Conservation (phyloP, 37 sponge, comb jelly and placozoan species). For the Hexactinellida sp. region DNA sequence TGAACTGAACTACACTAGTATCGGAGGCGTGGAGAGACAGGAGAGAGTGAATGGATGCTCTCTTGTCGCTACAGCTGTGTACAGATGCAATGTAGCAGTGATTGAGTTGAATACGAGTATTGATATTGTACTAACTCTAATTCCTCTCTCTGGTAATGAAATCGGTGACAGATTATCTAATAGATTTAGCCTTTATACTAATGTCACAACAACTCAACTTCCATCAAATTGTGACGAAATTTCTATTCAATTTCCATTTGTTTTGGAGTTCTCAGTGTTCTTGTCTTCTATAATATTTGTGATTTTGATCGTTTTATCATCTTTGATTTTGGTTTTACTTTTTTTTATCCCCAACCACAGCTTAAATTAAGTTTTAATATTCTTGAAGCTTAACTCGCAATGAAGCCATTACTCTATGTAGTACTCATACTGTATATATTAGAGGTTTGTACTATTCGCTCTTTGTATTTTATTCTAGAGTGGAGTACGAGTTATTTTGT, state of each 20-base stretch:
- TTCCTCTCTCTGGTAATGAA: not conserved
- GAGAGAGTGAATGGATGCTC: constrained; percentile 5
- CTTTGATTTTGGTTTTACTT: not conserved
- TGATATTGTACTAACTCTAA: not conserved
- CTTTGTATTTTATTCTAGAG: no score
- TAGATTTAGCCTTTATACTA: not conserved
- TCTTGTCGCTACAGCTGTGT: not conserved
- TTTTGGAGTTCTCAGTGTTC: not conserved
- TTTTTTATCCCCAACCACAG: not conserved
- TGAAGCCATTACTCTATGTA: no score
- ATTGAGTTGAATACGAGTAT: not conserved
- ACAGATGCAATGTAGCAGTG: not conserved
- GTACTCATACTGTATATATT: no score
- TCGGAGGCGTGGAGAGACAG: not conserved
- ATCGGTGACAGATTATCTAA: not conserved
- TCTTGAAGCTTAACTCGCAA: no score
- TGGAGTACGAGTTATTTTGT: no score
- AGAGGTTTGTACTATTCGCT: no score
- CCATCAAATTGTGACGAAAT: not conserved
- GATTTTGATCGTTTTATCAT: not conserved
- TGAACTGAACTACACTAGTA: constrained; percentile 4
- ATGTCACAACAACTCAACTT: not conserved
- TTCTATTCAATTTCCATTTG: not conserved
- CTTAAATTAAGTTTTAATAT: no score
- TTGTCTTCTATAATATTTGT: not conserved